phyloP scores from a whole-genome alignment of 2,797 vertebrate species.

The Gambusia yucatana region DNA sequence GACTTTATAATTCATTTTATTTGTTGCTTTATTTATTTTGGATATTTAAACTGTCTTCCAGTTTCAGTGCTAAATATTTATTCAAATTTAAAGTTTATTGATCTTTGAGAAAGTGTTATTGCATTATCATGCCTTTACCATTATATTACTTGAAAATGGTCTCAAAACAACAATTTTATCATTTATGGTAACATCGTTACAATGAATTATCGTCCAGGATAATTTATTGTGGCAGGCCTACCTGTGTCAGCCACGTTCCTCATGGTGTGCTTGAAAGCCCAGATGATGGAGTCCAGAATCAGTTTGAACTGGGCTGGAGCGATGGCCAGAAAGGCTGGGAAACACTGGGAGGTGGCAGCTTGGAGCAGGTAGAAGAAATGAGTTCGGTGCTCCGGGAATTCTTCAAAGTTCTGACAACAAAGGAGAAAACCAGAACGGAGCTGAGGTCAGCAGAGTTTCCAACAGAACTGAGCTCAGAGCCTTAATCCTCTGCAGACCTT shows the following conservation, averaged over 20 bases:
- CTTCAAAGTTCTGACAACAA: conserved; percentile 89
- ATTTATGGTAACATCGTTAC: no score
- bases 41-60: no score
- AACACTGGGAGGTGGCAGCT: conserved; percentile 98
- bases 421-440: background rate
- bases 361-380: conserved; percentile 98
- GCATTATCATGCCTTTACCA: no score
- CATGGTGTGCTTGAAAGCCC: conserved; percentile 99
- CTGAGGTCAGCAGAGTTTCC: background rate
- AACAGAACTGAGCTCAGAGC: conserved; percentile 37
- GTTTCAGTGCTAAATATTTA: no score
- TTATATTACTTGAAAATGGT: no score
- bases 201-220: no score
- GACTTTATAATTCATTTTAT: no score
- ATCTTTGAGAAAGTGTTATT: no score
- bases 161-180: no score
- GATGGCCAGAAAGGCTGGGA: conserved; percentile 97
- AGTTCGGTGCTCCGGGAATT: conserved; percentile 97
- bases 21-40: no score
- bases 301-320: conserved; percentile 98
- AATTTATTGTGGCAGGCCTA: conserved; percentile 37
- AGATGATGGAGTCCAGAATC: conserved; percentile 99
- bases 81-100: no score
- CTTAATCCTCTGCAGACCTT: conserved; percentile 80
- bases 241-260: conserved; percentile 98